phyloP scores from a whole-genome alignment of 2,888 invertebrate species.

The Kuschelorhynchus macadamiae region DNA sequence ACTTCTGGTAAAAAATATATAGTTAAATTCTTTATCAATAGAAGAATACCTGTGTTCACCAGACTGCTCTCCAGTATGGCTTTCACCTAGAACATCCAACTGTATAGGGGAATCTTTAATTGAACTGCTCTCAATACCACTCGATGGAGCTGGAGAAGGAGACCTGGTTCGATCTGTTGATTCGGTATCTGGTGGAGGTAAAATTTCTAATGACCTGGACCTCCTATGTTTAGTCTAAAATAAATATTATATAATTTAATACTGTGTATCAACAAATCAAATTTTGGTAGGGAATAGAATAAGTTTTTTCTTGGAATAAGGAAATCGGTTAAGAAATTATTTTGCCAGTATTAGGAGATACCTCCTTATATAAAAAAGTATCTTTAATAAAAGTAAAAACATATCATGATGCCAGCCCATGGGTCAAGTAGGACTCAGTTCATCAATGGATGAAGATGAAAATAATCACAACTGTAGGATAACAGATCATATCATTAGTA shows the following conservation, averaged over 20 bases:
- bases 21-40: too few relatives aligned
- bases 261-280: background rate
- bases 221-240: conserved; percentile 59
- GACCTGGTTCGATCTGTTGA: conserved; percentile 79
- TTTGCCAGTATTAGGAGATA: too few relatives aligned
- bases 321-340: too few relatives aligned
- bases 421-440: too few relatives aligned
- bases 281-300: background rate
- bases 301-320: too few relatives aligned
- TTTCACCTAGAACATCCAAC: conserved; percentile 74
- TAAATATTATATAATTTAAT: background rate
- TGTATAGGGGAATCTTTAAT: conserved; percentile 89
- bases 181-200: conserved; percentile 68
- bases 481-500: too few relatives aligned
- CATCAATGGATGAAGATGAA: too few relatives aligned
- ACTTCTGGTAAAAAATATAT: too few relatives aligned
- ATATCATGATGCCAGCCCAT: too few relatives aligned
- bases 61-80: conserved; percentile 69
- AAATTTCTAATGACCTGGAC: conserved; percentile 64
- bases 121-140: conserved; percentile 87
- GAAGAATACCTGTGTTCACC: conserved; percentile 62
- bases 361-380: background rate
- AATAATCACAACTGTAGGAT: too few relatives aligned
- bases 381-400: conserved; percentile 4
- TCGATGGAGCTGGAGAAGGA: conserved; percentile 91